phyloP scores from a whole-genome alignment of 2,113 vertebrate species.

The Fukomys damarensis region DNA sequence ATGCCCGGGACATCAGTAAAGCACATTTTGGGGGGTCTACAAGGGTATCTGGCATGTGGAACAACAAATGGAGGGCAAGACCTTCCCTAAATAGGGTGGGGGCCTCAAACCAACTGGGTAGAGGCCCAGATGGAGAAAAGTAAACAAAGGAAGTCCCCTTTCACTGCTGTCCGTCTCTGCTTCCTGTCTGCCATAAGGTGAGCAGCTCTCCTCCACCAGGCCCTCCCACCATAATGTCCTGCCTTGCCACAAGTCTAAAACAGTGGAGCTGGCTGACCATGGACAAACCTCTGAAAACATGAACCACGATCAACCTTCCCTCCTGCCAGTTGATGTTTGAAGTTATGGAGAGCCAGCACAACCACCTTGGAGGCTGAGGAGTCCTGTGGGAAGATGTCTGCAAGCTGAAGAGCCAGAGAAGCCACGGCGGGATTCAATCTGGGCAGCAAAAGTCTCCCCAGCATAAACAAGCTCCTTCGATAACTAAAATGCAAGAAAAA shows the following conservation, averaged over 20 bases:
- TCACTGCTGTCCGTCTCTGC: neutral
- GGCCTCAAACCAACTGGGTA: neutral
- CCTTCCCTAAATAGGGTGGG: neutral
- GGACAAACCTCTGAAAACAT: neutral
- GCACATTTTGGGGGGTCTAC: neutral
- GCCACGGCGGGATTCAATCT: fast-evolving
- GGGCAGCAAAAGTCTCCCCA: neutral
- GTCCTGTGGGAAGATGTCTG: neutral
- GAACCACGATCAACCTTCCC: neutral
- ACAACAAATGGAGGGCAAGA: neutral
- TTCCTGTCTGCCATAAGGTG: neutral
- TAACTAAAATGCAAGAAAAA: neutral
- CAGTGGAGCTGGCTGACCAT: neutral
- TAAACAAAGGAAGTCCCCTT: neutral
- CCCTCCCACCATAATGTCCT: neutral
- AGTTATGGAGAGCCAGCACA: neutral
- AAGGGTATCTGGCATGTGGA: neutral
- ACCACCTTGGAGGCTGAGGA: neutral
- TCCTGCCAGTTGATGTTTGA: neutral
- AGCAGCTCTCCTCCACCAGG: neutral
- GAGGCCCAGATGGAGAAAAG: neutral
- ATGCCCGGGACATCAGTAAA: neutral
- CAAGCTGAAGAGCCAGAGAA: neutral
- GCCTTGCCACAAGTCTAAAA: neutral
- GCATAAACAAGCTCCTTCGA: neutral